Evolutionary conservation across 2,888 invertebrate genomes (phyloP).

Genomic region (Limnephilus lunatus): DNA sequence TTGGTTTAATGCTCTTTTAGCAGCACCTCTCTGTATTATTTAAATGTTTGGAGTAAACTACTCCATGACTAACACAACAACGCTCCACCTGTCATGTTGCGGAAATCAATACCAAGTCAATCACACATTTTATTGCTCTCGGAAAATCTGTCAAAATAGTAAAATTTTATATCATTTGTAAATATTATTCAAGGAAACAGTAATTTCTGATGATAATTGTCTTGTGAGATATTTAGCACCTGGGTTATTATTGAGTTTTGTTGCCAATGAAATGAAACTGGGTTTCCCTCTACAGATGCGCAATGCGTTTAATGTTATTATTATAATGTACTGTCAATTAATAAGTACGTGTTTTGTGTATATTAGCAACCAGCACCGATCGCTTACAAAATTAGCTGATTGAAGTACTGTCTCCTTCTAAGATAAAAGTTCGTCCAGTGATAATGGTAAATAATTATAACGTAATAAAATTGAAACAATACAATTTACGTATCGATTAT

Average conservation of each 20-base stretch:
- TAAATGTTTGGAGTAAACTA: too few species aligned
- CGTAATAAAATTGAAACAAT: not conserved
- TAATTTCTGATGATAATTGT: too few species aligned
- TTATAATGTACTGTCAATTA: not conserved
- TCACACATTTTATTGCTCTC: not conserved
- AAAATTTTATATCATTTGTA: not conserved
- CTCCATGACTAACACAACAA: too few species aligned
- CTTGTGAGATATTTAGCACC: too few species aligned
- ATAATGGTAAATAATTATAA: not conserved
- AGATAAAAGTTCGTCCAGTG: constrained; percentile 2
- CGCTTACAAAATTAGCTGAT: not conserved
- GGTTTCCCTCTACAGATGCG: too few species aligned
- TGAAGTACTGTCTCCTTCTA: not conserved
- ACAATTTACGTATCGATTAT: not conserved
- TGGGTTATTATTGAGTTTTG: too few species aligned
- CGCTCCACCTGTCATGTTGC: too few species aligned
- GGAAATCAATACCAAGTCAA: not conserved
- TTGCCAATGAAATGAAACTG: too few species aligned
- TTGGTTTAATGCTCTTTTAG: not conserved
- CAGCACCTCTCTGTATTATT: not conserved
- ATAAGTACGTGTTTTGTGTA: not conserved
- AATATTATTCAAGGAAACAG: not conserved
- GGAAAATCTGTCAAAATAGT: not conserved
- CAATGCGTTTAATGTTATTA: not conserved
- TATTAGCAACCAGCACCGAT: not conserved